These are phyloP conservation scores for Prosopocoilus inquinatus DNA, from an alignment of 2,888 invertebrate species.

Conservation along the genomic window DNA sequence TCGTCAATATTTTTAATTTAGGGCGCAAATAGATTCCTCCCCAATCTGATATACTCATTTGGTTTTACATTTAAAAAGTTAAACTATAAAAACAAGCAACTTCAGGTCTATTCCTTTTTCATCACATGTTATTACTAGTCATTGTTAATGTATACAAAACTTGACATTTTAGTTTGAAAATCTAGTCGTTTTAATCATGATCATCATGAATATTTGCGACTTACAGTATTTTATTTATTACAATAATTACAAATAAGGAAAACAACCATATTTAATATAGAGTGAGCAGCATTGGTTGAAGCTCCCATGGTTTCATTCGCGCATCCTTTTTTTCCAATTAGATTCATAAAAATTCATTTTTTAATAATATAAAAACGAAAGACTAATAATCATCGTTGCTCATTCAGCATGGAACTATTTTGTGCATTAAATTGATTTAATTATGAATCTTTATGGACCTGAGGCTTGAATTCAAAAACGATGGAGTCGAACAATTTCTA, in stretches of 20 bases:
- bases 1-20: constrained; percentile 36
- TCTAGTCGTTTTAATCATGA: background rate
- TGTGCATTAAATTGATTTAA: no score
- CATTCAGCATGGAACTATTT: no score
- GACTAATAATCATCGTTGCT: no score
- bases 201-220: background rate
- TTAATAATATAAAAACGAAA: no score
- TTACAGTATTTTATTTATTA: background rate
- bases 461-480: background rate
- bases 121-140: background rate
- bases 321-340: no score
- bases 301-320: no score
- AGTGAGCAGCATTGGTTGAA: no score
- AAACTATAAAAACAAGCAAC: constrained; percentile 1
- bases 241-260: background rate
- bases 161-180: background rate
- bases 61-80: constrained; percentile 2
- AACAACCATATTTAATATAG: no score
- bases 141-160: background rate
- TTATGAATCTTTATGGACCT: no score
- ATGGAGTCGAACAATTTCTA: constrained; percentile 5
- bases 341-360: no score
- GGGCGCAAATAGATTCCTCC: constrained; percentile 5
- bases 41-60: background rate
- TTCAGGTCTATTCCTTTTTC: background rate